Evolutionary conservation across 2,888 invertebrate genomes (phyloP), one percentile per base, ranked within the genome.

Genomic region (Meloe dianella): DNA sequence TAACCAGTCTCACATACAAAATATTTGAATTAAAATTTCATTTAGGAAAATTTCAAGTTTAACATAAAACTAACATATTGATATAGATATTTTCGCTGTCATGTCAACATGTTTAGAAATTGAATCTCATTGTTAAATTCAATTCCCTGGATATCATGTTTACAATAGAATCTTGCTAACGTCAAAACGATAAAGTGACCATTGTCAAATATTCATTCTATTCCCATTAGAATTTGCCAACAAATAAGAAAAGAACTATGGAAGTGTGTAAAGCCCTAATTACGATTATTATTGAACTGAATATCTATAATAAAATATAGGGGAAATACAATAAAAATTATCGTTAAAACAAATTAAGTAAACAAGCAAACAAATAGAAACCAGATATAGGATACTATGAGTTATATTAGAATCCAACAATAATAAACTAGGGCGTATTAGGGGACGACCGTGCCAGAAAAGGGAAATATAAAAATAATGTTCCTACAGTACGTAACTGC

Each of bases 71-170:
- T 17, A 41, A 41, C 41, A 41, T 41, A n/a, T 41, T 41, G 41
- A 17, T 41, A 41, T 41, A n/a, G 17, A 38, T 38, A 38, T 38
- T 38, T n/a, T n/a, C n/a, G 38, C 14, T 38, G 38, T 38, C 38
- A 38, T 38, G 38, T 38, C 38, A n/a, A n/a, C n/a, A 38, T n/a
- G 38, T 38, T 38, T 38, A 5, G 4, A 41, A 41, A 41, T 41
- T 41, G 41, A 41, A 41, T 41, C n/a, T n/a, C n/a, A 38, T 38
- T 38, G 38, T 38, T 41, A 41, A 41, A 41, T 17, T 41, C n/a
- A 32, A 32, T 32, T 32, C 32, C 32, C 10, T 8, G 6, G 41
- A 17, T 41, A 41, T n/a, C n/a, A 41, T 41, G 17, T 10, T 41
- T 17, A 41, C 41, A 41, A 17, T 41, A n/a, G 7, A n/a, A 4